Conservation (phyloP, 2,113 vertebrate genomes). For the Carollia perspicillata region DNA sequence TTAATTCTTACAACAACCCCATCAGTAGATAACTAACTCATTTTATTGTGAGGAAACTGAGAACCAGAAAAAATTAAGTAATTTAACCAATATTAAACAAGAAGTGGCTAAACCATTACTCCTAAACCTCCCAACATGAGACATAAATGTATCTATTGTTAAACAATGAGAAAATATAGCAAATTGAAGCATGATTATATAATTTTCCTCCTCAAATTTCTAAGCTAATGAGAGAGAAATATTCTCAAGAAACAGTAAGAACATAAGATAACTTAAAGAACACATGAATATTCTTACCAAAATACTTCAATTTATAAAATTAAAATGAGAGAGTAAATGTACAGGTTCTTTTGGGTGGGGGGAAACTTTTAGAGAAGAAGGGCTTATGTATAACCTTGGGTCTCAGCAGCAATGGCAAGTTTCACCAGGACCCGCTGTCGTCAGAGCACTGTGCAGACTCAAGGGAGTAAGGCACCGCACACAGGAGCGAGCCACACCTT, state of each 20-base stretch:
- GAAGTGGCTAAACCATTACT: not conserved
- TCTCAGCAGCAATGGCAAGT: not conserved
- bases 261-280: not conserved
- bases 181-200: not conserved
- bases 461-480: not conserved
- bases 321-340: not conserved
- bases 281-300: not conserved
- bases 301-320: not conserved
- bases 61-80: not conserved
- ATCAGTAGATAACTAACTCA: not conserved
- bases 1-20: not conserved
- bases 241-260: not conserved
- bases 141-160: not conserved
- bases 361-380: not conserved
- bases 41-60: conserved; percentile 4
- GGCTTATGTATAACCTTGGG: not conserved
- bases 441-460: not conserved
- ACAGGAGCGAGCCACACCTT: not conserved
- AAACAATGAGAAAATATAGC: not conserved
- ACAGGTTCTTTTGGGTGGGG: not conserved
- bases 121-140: not conserved
- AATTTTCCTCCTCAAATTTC: not conserved
- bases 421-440: not conserved
- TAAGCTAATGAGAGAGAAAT: not conserved
- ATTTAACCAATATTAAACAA: not conserved